Conservation (phyloP, 2,113 vertebrate genomes). For the Pardalotus punctatus region DNA sequence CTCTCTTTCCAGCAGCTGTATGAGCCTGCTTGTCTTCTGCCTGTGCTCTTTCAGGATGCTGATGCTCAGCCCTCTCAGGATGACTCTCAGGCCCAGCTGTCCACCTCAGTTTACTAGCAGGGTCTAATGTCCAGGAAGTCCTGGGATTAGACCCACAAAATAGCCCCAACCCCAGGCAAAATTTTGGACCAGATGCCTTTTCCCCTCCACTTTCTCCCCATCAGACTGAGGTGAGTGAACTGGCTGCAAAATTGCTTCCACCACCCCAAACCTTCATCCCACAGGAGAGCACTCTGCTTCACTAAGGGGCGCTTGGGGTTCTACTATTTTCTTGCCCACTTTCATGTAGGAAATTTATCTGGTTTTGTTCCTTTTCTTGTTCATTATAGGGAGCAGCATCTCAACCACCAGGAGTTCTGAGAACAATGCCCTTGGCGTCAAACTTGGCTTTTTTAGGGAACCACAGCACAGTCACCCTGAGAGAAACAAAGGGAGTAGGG, state of each 20-base stretch:
- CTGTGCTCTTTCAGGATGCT: background rate
- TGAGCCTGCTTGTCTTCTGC: background rate
- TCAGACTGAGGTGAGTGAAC: background rate
- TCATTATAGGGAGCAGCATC: background rate
- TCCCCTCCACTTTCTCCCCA: background rate
- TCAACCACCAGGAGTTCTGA: background rate
- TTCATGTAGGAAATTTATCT: background rate
- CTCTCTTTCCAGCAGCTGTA: background rate
- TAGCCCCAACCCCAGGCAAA: background rate
- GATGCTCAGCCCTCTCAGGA: background rate
- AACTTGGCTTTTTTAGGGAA: background rate
- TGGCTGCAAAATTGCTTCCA: background rate
- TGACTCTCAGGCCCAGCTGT: background rate
- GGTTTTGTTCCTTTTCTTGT: background rate
- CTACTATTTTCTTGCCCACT: background rate
- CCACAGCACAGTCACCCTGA: background rate
- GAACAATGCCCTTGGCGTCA: background rate
- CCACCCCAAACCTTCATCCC: background rate
- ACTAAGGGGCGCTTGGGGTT: background rate
- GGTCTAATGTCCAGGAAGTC: background rate
- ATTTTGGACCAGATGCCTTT: background rate
- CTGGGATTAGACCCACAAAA: background rate
- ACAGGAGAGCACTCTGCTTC: background rate
- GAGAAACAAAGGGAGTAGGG: background rate
- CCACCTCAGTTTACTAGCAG: background rate